Percentiles rank a stretch among this genome's conserved stretches.
These are phyloP conservation scores for Tineola bisselliella DNA, from an alignment of 2,888 invertebrate genomes.

Conservation along the genomic window DNA sequence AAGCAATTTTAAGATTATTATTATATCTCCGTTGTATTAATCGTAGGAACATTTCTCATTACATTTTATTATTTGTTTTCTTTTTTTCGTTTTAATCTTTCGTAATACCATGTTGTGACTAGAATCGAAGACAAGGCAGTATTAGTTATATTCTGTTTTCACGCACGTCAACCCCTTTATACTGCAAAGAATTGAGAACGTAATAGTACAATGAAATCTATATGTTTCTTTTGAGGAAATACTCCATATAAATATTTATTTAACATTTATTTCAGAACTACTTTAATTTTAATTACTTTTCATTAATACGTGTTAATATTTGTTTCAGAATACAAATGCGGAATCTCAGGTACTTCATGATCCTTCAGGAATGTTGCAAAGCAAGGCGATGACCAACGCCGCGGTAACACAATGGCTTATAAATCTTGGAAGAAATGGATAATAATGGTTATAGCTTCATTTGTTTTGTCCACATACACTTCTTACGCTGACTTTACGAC, in stretches of 20 bases:
- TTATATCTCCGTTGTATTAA: not conserved
- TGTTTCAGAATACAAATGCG: conserved; percentile 20
- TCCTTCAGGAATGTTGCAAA: conserved; percentile 50
- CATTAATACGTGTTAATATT: not conserved
- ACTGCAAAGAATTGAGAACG: no score
- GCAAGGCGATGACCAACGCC: conserved; percentile 53
- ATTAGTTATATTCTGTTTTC: no score
- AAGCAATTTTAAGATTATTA: not conserved
- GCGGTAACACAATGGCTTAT: conserved; percentile 58
- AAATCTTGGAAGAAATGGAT: conserved; percentile 62
- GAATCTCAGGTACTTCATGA: conserved; percentile 15
- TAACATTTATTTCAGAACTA: not conserved
- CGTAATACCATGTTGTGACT: no score
- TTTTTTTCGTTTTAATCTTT: no score
- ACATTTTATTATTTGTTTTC: no score
- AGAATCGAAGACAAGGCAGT: no score
- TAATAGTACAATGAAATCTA: no score
- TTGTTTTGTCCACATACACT: conserved; percentile 37
- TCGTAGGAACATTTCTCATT: no score
- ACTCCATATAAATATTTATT: no score
- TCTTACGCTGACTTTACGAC: conserved; percentile 66
- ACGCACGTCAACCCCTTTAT: no score
- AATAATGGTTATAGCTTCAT: conserved; percentile 42
- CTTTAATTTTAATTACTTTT: not conserved
- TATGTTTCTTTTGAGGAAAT: no score